These are phyloP conservation scores for Cirrhinus mrigala DNA, from an alignment of 2,797 vertebrate species.

Conservation along the genomic window DNA sequence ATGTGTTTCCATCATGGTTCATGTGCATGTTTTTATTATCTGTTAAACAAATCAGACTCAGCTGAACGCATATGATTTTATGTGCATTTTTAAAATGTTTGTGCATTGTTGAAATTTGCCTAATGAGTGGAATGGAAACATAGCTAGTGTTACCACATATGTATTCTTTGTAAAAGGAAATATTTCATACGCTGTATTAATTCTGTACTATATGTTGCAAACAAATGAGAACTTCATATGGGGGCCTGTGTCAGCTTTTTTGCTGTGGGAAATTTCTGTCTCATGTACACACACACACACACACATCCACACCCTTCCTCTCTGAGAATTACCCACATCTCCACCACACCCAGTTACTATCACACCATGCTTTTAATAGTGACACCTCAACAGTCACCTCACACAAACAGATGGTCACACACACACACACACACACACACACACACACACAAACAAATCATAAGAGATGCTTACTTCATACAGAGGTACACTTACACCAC, in stretches of 20 bases:
- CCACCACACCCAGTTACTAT: conserved; percentile 58
- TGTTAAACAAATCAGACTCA: neutral
- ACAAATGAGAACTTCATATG: conserved; percentile 13
- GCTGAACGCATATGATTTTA: neutral
- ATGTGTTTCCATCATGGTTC: neutral
- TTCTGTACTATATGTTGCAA: neutral
- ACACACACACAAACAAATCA: neutral
- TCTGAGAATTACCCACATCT: conserved; percentile 58
- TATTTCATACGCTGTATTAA: neutral
- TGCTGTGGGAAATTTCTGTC: conserved; percentile 58
- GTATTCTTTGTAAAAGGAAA: neutral
- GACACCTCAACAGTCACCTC: conserved; percentile 39
- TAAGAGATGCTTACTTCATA: neutral
- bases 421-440: conserved; percentile 8
- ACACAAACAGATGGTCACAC: conserved; percentile 25
- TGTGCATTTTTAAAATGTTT: neutral
- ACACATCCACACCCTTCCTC: conserved; percentile 61
- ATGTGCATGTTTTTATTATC: neutral
- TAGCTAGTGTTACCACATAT: neutral
- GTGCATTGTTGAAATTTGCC: neutral
- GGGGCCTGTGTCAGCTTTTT: conserved; percentile 42
- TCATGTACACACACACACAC: conserved; percentile 32
- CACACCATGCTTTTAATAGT: conserved; percentile 39
- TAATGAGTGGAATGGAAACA: neutral
- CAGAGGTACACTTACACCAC: neutral